Base-by-base conservation (phyloP, 2,113 vertebrate genomes). In the Datnioides undecimradiatus region DNA sequence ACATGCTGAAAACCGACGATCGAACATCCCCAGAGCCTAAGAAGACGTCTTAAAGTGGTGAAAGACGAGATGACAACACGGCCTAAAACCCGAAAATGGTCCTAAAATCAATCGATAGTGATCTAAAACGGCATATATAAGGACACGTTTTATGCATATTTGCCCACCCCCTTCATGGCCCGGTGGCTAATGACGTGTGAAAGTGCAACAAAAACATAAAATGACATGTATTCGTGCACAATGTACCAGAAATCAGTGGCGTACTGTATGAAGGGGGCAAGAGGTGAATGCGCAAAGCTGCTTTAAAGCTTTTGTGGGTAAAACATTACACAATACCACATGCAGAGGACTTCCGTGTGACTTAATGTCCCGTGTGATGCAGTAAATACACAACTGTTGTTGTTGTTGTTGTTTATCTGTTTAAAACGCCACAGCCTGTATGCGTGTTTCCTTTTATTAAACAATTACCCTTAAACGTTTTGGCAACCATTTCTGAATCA, bases 401-500 rank as follows among this genome's bases (percentile, higher is more conserved):
- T n/a, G n/a, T n/a, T n/a, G n/a, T n/a, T n/a, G n/a, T n/a, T n/a
- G n/a, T n/a, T n/a, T n/a, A n/a, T 21, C 31, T 49, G 12, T 27
- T 51, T 7, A 60, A 54, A 48, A 11, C 3, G 41, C 5, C 9
- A 16, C 1, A n/a, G 34, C 40, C 23, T 31, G 29, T 23, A 13
- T 1, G 10, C 19, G 40, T 12, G 8, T 60, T 64, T 64, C 21
- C 23, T 33, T 43, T 21, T 25, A 60, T 67, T n/a, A 54, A 45
- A 21, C 21, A 12, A 60, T 59, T 33, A 52, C 19, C 16, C 79
- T 59, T n/a, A 6, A 9, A 23, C 14, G 38, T 33, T 68, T 27
- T 67, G 54, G 55, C 29, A 62, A 17, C 45, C 43, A 73, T 66
- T 27, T 73, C 43, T 73, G 34, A 36, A 34, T 49, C 31, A 58